Percentiles rank a stretch among this genome's conserved stretches.
Evolutionary conservation across 2,113 vertebrate species (phyloP).

Genomic region (Gymnarchus niloticus): DNA sequence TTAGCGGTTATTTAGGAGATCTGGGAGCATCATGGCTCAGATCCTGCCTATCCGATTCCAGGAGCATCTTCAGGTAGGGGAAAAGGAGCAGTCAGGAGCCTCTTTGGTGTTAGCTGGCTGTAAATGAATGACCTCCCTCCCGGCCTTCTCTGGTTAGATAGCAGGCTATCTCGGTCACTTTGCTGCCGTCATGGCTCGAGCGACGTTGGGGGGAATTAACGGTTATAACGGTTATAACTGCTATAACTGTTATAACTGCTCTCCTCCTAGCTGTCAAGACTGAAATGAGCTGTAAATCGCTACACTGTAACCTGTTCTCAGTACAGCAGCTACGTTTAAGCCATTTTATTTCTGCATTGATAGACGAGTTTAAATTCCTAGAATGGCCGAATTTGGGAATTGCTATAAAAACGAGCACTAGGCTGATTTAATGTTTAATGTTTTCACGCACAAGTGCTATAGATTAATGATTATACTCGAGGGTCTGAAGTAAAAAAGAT

Average conservation of each 20-base stretch:
- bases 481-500: neutral
- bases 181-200: neutral
- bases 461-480: neutral
- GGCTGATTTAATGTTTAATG: neutral
- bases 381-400: neutral
- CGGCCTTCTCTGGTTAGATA: neutral
- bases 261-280: too few species aligned
- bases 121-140: conserved; percentile 24
- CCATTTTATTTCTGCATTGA: too few species aligned
- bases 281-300: too few species aligned
- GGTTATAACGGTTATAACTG: too few species aligned
- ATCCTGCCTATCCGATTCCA: conserved; percentile 97
- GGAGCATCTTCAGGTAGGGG: conserved; percentile 80
- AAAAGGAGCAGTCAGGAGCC: neutral
- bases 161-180: neutral
- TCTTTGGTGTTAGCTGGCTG: neutral
- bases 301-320: too few species aligned
- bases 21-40: conserved; percentile 80
- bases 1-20: conserved; percentile 57
- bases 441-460: too few species aligned
- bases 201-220: neutral
- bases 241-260: too few species aligned
- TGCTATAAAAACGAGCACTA: neutral
- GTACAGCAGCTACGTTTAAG: too few species aligned
- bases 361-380: neutral